Evolutionary conservation across 23 tunicate genomes (phyloP), one percentile per base, ranked within the genome.

Genomic region (Halocynthia roretzi): DNA sequence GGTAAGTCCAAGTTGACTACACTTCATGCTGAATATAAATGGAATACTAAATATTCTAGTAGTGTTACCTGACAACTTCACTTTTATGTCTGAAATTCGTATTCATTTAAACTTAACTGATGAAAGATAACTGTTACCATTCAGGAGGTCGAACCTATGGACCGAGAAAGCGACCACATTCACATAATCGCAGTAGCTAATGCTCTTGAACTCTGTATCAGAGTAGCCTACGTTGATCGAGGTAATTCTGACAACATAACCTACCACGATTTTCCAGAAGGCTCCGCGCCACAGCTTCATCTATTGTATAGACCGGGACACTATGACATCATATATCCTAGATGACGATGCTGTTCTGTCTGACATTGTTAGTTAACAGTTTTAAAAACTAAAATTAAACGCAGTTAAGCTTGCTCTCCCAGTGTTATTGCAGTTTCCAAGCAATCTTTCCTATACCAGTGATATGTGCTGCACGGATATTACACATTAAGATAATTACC

Each of bases 101-200:
- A 31, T 31, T 31, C 44, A 31, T 58, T 58, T 15, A 58, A 58
- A 58, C 64, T 58, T 31, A 0, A 31, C 44, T 31, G 44, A 31
- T 0, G 44, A 31, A 31, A 31, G 44, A 67, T 67, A 12, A 20
- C 31, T 14, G 21, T 53, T 53, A 15, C 22, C 72, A 51, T 82
- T 21, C 62, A 90, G 97, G 97, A 90, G 63, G 97, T 90, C 12
- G 97, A 90, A 81, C 97, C 97, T 6, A 90, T 90, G 97, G 87
- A 90, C 67, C 80, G 71, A 65, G 97, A 90, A 56, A 90, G 97
- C 67, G 97, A 90, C 52, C 97, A 90, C 54, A 90, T 90, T 0
- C 97, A 90, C 66, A 90, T 90, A 0, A 90, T 85, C 5, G 97
- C 97, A 4, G 69, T 85, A 5, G 85, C 97, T 7, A 76, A 63